Evolutionary conservation across 1,140 invertebrate genomes (phyloP).

Genomic region (Venturia canescens): DNA sequence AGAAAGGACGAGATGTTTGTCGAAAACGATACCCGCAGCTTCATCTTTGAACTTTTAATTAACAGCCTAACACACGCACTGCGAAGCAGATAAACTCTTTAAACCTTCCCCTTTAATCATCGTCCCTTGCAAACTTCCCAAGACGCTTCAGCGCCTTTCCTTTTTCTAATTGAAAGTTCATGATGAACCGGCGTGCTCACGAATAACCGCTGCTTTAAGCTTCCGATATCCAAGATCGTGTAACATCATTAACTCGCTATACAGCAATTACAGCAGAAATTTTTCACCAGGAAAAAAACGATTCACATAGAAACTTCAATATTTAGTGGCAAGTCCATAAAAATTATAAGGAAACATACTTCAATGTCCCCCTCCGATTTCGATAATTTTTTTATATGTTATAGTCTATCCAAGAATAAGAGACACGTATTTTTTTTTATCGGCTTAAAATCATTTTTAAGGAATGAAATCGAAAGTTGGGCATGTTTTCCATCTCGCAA

Average conservation of each 20-base stretch:
- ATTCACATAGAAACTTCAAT: too few relatives aligned
- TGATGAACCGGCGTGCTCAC: neutral
- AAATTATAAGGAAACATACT: too few relatives aligned
- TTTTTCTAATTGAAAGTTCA: neutral
- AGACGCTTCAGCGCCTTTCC: neutral
- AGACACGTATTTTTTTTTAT: too few relatives aligned
- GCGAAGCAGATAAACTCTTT: neutral
- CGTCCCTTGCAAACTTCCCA: neutral
- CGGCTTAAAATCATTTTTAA: too few relatives aligned
- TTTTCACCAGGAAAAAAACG: too few relatives aligned
- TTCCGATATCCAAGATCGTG: neutral
- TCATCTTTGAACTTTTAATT: slow-evolving; percentile 34
- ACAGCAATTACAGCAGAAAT: too few relatives aligned
- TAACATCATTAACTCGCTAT: neutral
- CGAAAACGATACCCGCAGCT: neutral
- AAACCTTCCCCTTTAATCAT: neutral
- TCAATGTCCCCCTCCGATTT: too few relatives aligned
- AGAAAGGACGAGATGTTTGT: neutral
- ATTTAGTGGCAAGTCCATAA: too few relatives aligned
- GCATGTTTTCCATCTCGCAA: too few relatives aligned
- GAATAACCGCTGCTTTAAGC: neutral
- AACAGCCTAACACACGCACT: slow-evolving; percentile 4
- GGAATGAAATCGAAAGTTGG: too few relatives aligned
- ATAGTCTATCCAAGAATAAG: too few relatives aligned
- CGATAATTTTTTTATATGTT: too few relatives aligned